These are phyloP conservation scores for Ctenopoma multispine DNA, from an alignment of 2,797 vertebrate genomes.

Conservation along the genomic window DNA sequence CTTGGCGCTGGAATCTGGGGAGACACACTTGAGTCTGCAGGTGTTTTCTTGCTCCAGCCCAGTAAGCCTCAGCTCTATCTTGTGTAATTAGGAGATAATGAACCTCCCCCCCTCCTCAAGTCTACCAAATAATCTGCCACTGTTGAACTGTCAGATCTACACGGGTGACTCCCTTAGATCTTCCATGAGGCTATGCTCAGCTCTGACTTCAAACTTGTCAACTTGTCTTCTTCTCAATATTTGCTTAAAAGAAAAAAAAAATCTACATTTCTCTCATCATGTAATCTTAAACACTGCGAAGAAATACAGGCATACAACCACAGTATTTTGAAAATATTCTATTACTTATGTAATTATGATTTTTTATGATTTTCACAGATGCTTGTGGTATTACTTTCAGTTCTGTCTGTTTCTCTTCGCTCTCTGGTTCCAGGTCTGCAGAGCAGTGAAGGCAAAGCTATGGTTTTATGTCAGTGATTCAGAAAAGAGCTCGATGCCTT, in stretches of 20 bases:
- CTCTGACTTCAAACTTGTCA: conserved; percentile 63
- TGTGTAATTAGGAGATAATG: conserved; percentile 80
- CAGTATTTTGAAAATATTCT: not conserved
- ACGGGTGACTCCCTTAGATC: conserved; percentile 65
- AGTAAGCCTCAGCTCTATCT: conserved; percentile 67
- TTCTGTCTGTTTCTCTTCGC: conserved; percentile 12
- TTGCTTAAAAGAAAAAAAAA: conserved; percentile 24
- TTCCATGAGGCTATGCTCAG: conserved; percentile 26
- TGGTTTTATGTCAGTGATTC: conserved; percentile 32
- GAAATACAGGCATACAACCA: conserved; percentile 30
- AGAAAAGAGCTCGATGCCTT: conserved; percentile 9
- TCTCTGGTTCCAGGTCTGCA: conserved; percentile 15
- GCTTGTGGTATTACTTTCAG: not conserved
- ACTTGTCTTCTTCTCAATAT: conserved; percentile 37
- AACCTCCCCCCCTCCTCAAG: conserved; percentile 39
- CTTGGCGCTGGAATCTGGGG: conserved; percentile 47
- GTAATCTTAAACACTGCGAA: conserved; percentile 33
- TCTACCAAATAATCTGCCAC: conserved; percentile 66
- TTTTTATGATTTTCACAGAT: not conserved
- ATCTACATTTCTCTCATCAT: conserved; percentile 13
- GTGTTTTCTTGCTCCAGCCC: conserved; percentile 68
- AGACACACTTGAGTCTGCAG: conserved; percentile 67
- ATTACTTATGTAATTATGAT: not conserved
- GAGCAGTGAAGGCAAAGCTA: conserved; percentile 18
- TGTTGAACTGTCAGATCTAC: conserved; percentile 72